phyloP scores from a whole-genome alignment of 64 coral and sea anemone species.

The Pocillopora verrucosa region DNA sequence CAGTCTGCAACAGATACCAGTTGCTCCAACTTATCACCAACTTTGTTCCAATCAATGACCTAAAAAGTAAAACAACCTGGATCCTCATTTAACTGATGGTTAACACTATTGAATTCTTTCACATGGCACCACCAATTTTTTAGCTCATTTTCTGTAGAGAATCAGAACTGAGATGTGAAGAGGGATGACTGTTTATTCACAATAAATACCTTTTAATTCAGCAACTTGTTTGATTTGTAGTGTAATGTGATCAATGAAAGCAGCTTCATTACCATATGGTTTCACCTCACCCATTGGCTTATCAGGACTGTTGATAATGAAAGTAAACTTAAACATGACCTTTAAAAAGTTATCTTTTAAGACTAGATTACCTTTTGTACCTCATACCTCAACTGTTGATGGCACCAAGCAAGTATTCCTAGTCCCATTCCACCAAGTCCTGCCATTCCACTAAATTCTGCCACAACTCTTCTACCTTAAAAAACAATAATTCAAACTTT shows the following conservation, averaged over 20 bases:
- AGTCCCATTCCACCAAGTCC: slow-evolving; percentile 73
- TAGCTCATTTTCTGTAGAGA: too few species aligned
- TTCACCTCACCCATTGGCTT: slow-evolving; percentile 52
- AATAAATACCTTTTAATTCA: slow-evolving; percentile 58
- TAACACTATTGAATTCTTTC: too few species aligned
- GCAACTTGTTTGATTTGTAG: slow-evolving; percentile 56
- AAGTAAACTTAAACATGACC: background rate
- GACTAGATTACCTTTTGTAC: background rate
- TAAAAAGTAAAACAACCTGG: too few species aligned
- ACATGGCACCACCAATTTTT: too few species aligned
- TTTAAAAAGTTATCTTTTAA: background rate
- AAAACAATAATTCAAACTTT: background rate
- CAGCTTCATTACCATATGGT: slow-evolving; percentile 64
- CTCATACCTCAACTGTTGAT: slow-evolving; percentile 63
- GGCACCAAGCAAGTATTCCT: slow-evolving; percentile 74
- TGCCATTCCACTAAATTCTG: slow-evolving; percentile 78
- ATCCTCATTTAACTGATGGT: too few species aligned
- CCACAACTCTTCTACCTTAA: slow-evolving; percentile 65
- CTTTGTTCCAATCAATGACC: too few species aligned
- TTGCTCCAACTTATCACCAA: too few species aligned
- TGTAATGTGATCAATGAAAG: slow-evolving; percentile 65
- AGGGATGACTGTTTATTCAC: too few species aligned
- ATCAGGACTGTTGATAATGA: slow-evolving; percentile 32
- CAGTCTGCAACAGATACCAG: too few species aligned
- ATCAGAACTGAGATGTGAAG: too few species aligned